Conservation (phyloP, 1,140 invertebrate genomes). For the Megalonaias nervosa region DNA sequence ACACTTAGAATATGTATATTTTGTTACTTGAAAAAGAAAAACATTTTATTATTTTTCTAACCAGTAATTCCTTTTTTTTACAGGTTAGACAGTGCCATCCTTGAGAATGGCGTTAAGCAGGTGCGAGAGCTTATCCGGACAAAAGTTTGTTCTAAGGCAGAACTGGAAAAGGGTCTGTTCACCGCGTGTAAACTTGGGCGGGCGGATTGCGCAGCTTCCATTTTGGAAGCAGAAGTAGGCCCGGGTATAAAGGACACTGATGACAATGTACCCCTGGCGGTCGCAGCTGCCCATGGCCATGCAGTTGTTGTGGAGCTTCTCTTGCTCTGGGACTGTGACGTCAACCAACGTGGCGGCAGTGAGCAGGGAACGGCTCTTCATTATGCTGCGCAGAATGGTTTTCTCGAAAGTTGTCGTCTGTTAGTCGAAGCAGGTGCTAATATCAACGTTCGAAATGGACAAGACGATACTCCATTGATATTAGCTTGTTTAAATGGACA, state of each 20-base stretch:
- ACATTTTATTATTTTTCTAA: too few species aligned
- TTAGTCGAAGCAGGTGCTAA: slow-evolving; percentile 70
- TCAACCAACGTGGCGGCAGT: slow-evolving; percentile 53
- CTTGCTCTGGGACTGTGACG: slow-evolving; percentile 78
- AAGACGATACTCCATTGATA: slow-evolving; percentile 86
- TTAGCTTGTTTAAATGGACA: slow-evolving; percentile 89
- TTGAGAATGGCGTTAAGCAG: slow-evolving; percentile 23
- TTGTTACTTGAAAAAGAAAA: too few species aligned
- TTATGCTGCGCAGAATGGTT: slow-evolving; percentile 67
- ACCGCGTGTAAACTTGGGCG: slow-evolving; percentile 41
- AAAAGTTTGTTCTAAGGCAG: slow-evolving; percentile 11
- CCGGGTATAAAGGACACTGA: slow-evolving; percentile 46
- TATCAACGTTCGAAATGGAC: slow-evolving; percentile 55
- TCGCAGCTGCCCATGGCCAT: slow-evolving; percentile 88
- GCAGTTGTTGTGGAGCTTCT: slow-evolving; percentile 86
- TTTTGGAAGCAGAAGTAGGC: slow-evolving; percentile 47
- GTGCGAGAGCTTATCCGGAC: slow-evolving; percentile 32
- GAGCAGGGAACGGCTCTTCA: slow-evolving; percentile 65
- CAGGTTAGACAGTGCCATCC: slow-evolving; percentile 39
- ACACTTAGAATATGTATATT: too few species aligned
- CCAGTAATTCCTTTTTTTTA: slow-evolving; percentile 7
- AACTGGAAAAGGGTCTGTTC: slow-evolving; percentile 43
- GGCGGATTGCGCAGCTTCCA: slow-evolving; percentile 43
- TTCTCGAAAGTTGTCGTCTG: slow-evolving; percentile 73
- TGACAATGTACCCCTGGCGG: slow-evolving; percentile 86